Percentiles rank a stretch among this genome's conserved stretches.
Conservation (phyloP, 2,888 invertebrate genomes). For the Ligdia adustata region DNA sequence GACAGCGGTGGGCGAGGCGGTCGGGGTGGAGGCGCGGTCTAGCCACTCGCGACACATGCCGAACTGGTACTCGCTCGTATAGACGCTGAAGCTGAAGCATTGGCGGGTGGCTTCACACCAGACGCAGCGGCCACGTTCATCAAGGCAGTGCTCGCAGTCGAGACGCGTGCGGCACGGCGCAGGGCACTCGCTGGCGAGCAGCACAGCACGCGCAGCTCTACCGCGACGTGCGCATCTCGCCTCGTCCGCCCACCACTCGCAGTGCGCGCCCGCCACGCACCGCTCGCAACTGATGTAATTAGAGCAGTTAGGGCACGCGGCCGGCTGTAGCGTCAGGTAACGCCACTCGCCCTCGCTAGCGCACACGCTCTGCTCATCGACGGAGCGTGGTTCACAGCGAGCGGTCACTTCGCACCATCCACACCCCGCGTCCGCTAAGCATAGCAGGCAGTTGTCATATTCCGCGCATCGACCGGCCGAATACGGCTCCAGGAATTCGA, state of each 20-base stretch:
- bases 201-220: constrained; percentile 87
- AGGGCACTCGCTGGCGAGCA: constrained; percentile 87
- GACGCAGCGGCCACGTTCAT: constrained; percentile 94
- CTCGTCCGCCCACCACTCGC: constrained; percentile 97
- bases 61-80: constrained; percentile 96
- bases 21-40: constrained; percentile 88
- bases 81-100: constrained; percentile 98
- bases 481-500: constrained; percentile 95
- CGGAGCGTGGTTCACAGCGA: constrained; percentile 87
- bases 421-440: constrained; percentile 94
- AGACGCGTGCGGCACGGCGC: constrained; percentile 90
- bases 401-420: constrained; percentile 95
- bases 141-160: constrained; percentile 92
- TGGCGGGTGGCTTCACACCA: constrained; percentile 97
- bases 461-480: constrained; percentile 90
- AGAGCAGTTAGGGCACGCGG: constrained; percentile 93
- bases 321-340: constrained; percentile 91
- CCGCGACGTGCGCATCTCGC: constrained; percentile 93
- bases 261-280: constrained; percentile 90
- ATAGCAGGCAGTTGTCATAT: constrained; percentile 93
- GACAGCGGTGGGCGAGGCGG: constrained; percentile 28
- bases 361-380: constrained; percentile 87
- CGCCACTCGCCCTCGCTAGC: constrained; percentile 86
- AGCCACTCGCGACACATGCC: constrained; percentile 97
- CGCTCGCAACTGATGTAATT: constrained; percentile 95